Evolutionary conservation across 2,113 vertebrate species (phyloP).

Genomic region (Tympanuchus pallidicinctus): DNA sequence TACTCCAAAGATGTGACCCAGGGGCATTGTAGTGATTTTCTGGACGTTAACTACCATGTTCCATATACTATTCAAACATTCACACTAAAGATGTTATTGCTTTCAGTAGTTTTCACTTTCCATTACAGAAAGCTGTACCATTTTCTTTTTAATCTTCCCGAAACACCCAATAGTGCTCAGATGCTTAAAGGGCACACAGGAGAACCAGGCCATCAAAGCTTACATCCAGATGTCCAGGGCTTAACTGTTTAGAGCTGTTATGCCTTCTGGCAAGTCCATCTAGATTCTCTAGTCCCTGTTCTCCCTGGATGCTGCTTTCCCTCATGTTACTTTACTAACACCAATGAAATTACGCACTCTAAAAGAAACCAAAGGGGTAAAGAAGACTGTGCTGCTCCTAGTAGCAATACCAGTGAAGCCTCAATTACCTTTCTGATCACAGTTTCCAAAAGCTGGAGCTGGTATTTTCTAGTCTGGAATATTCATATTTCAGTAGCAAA

Average conservation of each 20-base stretch:
- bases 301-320: neutral
- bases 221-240: neutral
- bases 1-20: slow-evolving; percentile 22
- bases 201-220: neutral
- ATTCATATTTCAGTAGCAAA: slow-evolving; percentile 10
- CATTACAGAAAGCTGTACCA: neutral
- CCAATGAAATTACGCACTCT: neutral
- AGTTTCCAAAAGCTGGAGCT: neutral
- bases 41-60: slow-evolving; percentile 37
- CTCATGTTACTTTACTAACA: rapidly evolving
- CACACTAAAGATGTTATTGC: neutral
- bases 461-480: neutral
- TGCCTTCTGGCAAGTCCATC: neutral
- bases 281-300: neutral
- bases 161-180: neutral
- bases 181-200: neutral
- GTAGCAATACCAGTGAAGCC: neutral
- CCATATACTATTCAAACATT: neutral
- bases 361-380: neutral
- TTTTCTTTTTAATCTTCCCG: neutral
- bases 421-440: neutral
- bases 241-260: neutral
- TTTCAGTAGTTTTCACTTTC: neutral
- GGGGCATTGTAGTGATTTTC: slow-evolving; percentile 14
- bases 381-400: neutral